These are phyloP conservation scores for Anthopleura sola DNA, from an alignment of 64 coral and sea anemone genomes.

Conservation along the genomic window DNA sequence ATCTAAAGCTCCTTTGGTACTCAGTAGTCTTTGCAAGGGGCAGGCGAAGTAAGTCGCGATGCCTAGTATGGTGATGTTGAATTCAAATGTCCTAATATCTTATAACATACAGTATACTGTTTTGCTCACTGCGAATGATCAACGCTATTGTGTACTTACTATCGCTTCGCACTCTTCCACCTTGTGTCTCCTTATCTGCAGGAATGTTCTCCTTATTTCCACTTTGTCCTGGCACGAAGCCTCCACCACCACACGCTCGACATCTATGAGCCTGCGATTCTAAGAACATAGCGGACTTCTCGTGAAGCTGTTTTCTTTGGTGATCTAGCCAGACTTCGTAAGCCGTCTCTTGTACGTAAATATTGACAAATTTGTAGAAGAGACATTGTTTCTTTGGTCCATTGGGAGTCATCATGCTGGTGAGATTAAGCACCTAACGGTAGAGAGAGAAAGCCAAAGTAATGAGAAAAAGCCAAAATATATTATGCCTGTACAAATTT, in stretches of 20 bases:
- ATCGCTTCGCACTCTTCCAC: slow-evolving; percentile 56
- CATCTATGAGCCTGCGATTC: slow-evolving; percentile 97
- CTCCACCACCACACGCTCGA: slow-evolving; percentile 86
- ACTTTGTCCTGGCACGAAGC: slow-evolving; percentile 51
- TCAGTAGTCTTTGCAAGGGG: too few relatives aligned
- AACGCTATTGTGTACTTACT: not conserved
- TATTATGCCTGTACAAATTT: not conserved
- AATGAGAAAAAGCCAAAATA: not conserved
- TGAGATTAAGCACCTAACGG: slow-evolving; percentile 45
- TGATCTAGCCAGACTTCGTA: slow-evolving; percentile 88
- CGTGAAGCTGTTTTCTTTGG: slow-evolving; percentile 77
- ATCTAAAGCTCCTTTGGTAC: too few relatives aligned
- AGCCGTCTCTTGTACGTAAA: slow-evolving; percentile 88
- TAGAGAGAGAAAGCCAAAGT: not conserved
- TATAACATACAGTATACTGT: too few relatives aligned
- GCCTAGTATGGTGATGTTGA: too few relatives aligned
- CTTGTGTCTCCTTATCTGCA: not conserved
- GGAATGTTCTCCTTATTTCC: not conserved
- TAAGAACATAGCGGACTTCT: slow-evolving; percentile 81
- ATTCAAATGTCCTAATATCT: too few relatives aligned
- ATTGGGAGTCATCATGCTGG: slow-evolving; percentile 71
- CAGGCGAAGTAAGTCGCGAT: too few relatives aligned
- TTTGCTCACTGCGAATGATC: not conserved
- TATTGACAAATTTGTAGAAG: slow-evolving; percentile 85
- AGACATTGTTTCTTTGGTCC: slow-evolving; percentile 89